Conservation (phyloP, 2,113 vertebrate genomes). For the Anhinga anhinga region DNA sequence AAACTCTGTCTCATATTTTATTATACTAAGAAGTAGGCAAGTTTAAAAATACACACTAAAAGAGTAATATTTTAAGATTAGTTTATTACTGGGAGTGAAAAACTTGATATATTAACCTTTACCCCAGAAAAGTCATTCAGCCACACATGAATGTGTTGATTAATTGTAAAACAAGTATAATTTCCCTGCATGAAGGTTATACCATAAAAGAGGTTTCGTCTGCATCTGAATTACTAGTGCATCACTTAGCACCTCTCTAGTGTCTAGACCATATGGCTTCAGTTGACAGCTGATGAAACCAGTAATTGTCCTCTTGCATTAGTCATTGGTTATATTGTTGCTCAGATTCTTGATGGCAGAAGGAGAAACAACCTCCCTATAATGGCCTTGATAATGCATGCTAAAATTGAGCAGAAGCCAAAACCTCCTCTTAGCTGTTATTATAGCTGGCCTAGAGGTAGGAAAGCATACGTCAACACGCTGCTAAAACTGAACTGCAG, state of each 20-base stretch:
- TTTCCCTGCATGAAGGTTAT: not conserved
- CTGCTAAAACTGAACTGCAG: not conserved
- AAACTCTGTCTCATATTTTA: not conserved
- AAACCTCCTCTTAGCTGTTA: not conserved
- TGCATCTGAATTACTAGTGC: conserved; percentile 9
- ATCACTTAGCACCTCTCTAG: conserved; percentile 14
- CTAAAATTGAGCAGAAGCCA: not conserved
- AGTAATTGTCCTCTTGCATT: conserved; percentile 35
- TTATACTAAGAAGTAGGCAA: not conserved
- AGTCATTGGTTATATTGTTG: not conserved
- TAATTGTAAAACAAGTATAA: not conserved
- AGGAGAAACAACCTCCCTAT: not conserved
- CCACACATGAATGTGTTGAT: not conserved
- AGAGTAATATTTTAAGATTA: not conserved
- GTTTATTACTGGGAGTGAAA: not conserved
- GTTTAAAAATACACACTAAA: not conserved
- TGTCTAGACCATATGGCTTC: conserved; percentile 48
- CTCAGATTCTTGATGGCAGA: not conserved
- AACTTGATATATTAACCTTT: not conserved
- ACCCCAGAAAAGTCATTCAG: not conserved
- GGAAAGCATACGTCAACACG: not conserved
- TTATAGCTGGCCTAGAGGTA: not conserved
- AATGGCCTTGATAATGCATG: not conserved
- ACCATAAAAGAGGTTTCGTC: not conserved
- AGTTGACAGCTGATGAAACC: conserved; percentile 33